A percentile compares a stretch with the other conserved stretches of the same genome.
phyloP scores from a whole-genome alignment of 2,797 vertebrate genomes.

The Acrossocheilus fasciatus region DNA sequence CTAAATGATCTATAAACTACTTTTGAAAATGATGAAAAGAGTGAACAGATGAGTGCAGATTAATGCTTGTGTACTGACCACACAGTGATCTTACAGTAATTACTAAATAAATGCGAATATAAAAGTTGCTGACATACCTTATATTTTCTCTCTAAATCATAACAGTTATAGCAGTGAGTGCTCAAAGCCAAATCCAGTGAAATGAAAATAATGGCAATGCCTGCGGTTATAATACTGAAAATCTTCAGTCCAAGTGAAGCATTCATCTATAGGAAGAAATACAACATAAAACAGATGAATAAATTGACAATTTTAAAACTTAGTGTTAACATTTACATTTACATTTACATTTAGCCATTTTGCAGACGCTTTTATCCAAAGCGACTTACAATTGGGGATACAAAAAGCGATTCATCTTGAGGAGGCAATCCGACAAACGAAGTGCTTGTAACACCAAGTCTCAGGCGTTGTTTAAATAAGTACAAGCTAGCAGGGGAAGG shows the following conservation, averaged over 20 bases:
- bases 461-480: no score
- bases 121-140: not conserved
- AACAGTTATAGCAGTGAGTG: not conserved
- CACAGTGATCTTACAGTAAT: not conserved
- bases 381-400: no score
- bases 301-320: not conserved
- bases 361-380: no score
- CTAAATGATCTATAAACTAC: no score
- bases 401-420: no score
- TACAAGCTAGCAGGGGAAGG: no score
- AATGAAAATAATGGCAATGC: not conserved
- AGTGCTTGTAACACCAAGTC: no score
- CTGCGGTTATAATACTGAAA: not conserved
- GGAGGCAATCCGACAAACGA: no score
- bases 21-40: no score
- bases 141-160: not conserved
- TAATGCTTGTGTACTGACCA: not conserved
- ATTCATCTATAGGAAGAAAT: not conserved
- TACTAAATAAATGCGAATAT: not conserved
- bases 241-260: conserved; percentile 5
- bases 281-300: not conserved
- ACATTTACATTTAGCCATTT: no score
- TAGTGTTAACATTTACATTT: no score
- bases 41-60: no score
- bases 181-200: not conserved